Evolutionary conservation across 2,113 vertebrate genomes (phyloP).

Genomic region (Phocoena sinus): DNA sequence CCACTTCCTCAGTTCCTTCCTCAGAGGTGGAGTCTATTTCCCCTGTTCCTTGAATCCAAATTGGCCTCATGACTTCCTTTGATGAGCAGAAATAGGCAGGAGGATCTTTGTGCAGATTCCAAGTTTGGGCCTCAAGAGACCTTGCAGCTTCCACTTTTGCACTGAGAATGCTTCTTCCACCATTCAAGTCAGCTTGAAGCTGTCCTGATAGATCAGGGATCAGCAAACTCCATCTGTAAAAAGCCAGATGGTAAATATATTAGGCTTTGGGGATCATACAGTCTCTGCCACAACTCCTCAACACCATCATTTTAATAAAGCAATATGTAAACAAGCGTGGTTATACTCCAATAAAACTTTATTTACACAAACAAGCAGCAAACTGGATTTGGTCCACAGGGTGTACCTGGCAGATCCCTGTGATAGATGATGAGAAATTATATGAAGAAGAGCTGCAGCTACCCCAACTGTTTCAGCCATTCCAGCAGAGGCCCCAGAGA

Average conservation of each 20-base stretch:
- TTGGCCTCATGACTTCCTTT: neutral
- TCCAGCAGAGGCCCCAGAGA: neutral
- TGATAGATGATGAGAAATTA: neutral
- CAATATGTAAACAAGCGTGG: neutral
- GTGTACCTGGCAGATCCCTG: neutral
- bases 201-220: neutral
- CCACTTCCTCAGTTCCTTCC: neutral
- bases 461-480: neutral
- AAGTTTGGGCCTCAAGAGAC: neutral
- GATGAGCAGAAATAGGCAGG: neutral
- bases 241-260: neutral
- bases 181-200: neutral
- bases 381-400: neutral
- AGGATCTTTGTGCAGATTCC: neutral
- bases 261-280: neutral
- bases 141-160: neutral
- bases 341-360: neutral
- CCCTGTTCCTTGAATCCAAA: neutral
- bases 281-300: neutral
- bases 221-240: neutral
- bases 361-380: neutral
- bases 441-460: neutral
- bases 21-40: neutral
- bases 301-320: neutral
- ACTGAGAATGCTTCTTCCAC: neutral